These are phyloP conservation scores for Andrena minutula DNA, from an alignment of 2,888 invertebrate genomes.

Conservation along the genomic window DNA sequence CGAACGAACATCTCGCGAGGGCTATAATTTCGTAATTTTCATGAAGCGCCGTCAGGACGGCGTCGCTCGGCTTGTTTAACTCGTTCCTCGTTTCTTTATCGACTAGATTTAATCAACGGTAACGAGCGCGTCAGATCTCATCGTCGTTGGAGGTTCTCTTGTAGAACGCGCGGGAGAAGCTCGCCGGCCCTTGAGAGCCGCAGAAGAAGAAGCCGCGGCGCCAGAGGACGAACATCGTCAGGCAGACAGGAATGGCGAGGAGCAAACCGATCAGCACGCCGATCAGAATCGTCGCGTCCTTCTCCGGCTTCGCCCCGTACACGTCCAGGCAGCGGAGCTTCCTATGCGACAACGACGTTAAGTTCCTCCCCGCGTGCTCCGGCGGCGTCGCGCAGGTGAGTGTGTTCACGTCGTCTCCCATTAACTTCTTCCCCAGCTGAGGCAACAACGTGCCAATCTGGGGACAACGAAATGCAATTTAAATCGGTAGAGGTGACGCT, in stretches of 20 bases:
- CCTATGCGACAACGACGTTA: slow-evolving; percentile 87
- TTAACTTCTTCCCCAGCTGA: slow-evolving; percentile 68
- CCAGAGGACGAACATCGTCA: slow-evolving; percentile 88
- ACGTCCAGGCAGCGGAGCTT: slow-evolving; percentile 90
- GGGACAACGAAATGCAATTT: slow-evolving; percentile 42
- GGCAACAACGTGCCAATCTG: slow-evolving; percentile 78
- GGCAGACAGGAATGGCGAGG: slow-evolving; percentile 89
- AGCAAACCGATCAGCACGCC: slow-evolving; percentile 90
- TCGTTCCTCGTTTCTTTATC: slow-evolving; percentile 2
- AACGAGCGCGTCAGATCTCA: slow-evolving; percentile 66
- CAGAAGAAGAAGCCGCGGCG: slow-evolving; percentile 89
- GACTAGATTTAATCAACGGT: slow-evolving; percentile 16
- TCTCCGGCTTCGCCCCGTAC: slow-evolving; percentile 88
- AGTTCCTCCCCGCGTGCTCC: slow-evolving; percentile 87
- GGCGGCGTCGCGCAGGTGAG: slow-evolving; percentile 89
- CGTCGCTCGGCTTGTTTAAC: not conserved
- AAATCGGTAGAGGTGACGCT: not conserved
- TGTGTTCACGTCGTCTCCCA: slow-evolving; percentile 66
- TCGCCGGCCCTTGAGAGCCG: slow-evolving; percentile 87
- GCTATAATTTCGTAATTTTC: not conserved
- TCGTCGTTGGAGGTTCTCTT: slow-evolving; percentile 88
- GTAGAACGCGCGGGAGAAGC: slow-evolving; percentile 90
- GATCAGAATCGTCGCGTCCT: slow-evolving; percentile 89
- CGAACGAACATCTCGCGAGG: not conserved
- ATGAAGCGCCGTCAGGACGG: too few species aligned